Evolutionary conservation across 2,797 vertebrate species (phyloP).

Genomic region (Ctenopoma multispine): DNA sequence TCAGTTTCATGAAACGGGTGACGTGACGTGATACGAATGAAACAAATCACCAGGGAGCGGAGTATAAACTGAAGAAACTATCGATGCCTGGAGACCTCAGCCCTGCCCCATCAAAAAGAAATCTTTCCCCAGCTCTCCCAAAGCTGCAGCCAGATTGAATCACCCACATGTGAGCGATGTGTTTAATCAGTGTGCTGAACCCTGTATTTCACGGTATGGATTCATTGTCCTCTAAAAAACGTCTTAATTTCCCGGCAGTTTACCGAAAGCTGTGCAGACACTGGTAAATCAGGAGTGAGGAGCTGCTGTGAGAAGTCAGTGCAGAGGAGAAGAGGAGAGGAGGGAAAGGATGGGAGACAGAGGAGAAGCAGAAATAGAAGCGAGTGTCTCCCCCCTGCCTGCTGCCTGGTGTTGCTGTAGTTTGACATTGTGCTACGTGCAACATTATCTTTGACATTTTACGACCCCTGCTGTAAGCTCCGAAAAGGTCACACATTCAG

Average conservation of each 20-base stretch:
- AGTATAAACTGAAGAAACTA: conserved; percentile 21
- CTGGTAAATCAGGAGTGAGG: conserved; percentile 12
- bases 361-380: conserved; percentile 13
- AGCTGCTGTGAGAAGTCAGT: neutral
- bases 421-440: conserved; percentile 25
- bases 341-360: neutral
- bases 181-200: conserved; percentile 69
- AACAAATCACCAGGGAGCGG: neutral
- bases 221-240: conserved; percentile 70
- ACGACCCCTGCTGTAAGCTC: conserved; percentile 37
- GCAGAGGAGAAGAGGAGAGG: neutral
- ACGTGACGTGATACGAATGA: neutral
- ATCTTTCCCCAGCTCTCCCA: conserved; percentile 9
- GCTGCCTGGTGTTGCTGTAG: conserved; percentile 13
- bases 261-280: conserved; percentile 39
- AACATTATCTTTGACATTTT: conserved; percentile 59
- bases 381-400: conserved; percentile 7
- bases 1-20: conserved; percentile 1
- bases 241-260: conserved; percentile 67
- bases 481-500: conserved; percentile 51
- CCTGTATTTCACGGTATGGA: conserved; percentile 66
- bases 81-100: conserved; percentile 21
- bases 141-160: conserved; percentile 39
- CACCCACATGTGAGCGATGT: conserved; percentile 22
- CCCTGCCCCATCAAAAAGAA: neutral